phyloP scores from a whole-genome alignment of 1,140 invertebrate genomes.

The Chrysopa pallens region DNA sequence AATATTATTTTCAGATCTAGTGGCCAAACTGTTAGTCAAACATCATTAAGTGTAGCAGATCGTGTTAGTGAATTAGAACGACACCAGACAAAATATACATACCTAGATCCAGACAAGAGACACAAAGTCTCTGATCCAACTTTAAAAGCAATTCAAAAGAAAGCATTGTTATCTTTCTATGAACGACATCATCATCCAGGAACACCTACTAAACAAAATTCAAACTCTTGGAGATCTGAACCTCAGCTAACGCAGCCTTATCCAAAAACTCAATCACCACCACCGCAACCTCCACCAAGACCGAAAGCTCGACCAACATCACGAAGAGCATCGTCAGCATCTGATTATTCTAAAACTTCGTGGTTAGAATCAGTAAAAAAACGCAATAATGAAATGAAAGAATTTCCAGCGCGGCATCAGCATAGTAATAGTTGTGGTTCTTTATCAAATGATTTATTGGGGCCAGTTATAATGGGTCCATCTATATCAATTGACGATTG shows the following conservation, averaged over 20 bases:
- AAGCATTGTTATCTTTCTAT: slow-evolving; percentile 69
- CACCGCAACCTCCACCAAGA: slow-evolving; percentile 35
- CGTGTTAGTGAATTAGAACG: slow-evolving; percentile 54
- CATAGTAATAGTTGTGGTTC: slow-evolving; percentile 42
- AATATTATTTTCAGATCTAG: background rate
- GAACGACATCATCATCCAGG: slow-evolving; percentile 39
- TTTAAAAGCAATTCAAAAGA: slow-evolving; percentile 72
- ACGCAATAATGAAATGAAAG: slow-evolving; percentile 8
- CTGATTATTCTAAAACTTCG: slow-evolving; percentile 36
- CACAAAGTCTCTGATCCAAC: slow-evolving; percentile 56
- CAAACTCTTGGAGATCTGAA: slow-evolving; percentile 37
- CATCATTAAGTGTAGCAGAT: slow-evolving; percentile 49
- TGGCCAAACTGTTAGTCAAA: slow-evolving; percentile 20
- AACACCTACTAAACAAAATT: slow-evolving; percentile 13
- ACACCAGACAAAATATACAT: slow-evolving; percentile 43
- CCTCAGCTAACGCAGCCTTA: slow-evolving; percentile 30
- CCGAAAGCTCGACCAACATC: slow-evolving; percentile 30
- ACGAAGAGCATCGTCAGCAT: slow-evolving; percentile 45
- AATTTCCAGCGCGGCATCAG: slow-evolving; percentile 25
- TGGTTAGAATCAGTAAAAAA: slow-evolving; percentile 13
- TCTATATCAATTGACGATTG: slow-evolving; percentile 47
- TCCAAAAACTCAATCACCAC: slow-evolving; percentile 20
- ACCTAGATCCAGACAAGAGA: slow-evolving; percentile 58
- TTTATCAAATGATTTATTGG: slow-evolving; percentile 35
- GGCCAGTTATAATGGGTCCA: slow-evolving; percentile 42